These are phyloP conservation scores for Taenaris catops DNA, from an alignment of 2,888 invertebrate genomes.

Conservation along the genomic window DNA sequence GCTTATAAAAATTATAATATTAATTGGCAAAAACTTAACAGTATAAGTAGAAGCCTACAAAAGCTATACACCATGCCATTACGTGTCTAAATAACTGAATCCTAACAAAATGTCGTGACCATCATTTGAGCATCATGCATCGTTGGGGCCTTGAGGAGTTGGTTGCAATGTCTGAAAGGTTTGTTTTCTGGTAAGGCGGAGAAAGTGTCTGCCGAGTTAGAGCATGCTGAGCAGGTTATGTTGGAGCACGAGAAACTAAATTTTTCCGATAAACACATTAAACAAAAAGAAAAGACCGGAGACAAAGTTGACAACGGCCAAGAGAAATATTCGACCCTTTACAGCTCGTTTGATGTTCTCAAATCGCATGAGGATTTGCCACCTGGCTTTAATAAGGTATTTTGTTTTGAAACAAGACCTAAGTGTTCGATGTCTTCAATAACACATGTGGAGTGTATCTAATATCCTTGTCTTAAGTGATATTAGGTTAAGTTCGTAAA, in stretches of 20 bases:
- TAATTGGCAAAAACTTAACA: slow-evolving; percentile 11
- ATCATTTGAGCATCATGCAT: slow-evolving; percentile 50
- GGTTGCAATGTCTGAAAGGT: slow-evolving; percentile 55
- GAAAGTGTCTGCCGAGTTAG: slow-evolving; percentile 73
- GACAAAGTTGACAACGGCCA: slow-evolving; percentile 43
- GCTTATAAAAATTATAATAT: slow-evolving; percentile 3
- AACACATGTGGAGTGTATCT: slow-evolving; percentile 19
- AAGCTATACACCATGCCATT: slow-evolving; percentile 13
- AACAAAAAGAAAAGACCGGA: slow-evolving; percentile 45
- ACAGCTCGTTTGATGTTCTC: slow-evolving; percentile 65
- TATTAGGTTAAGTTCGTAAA: slow-evolving; percentile 17
- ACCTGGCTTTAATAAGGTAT: slow-evolving; percentile 64
- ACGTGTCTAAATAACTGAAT: slow-evolving; percentile 8
- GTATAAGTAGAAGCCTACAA: too few relatives aligned
- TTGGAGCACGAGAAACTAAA: slow-evolving; percentile 70
- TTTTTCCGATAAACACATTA: slow-evolving; percentile 53
- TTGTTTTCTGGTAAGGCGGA: slow-evolving; percentile 77
- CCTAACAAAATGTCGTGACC: slow-evolving; percentile 48
- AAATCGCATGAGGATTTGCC: slow-evolving; percentile 61
- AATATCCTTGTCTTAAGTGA: slow-evolving; percentile 14
- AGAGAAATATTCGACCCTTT: slow-evolving; percentile 67
- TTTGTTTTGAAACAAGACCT: slow-evolving; percentile 36
- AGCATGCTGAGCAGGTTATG: slow-evolving; percentile 76
- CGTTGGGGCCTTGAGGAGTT: slow-evolving; percentile 26
- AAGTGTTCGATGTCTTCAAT: slow-evolving; percentile 20